Base-by-base conservation (phyloP, 2,113 vertebrate species). In the Smithornis capensis region DNA sequence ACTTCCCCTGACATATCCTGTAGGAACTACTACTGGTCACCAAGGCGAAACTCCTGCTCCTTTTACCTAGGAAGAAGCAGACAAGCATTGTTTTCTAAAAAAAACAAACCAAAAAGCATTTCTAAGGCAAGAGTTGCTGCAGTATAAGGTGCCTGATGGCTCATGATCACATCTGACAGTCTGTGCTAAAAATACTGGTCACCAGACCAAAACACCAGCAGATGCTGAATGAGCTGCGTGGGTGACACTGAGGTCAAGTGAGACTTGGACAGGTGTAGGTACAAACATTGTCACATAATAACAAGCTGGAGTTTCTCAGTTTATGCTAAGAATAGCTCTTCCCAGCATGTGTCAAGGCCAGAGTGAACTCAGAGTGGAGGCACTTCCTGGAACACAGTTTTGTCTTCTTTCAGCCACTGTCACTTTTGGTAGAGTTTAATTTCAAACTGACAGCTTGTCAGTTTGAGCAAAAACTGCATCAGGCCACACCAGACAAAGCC, bases 161-260 rank as follows among this genome's bases (percentile, higher is more conserved):
- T 90, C 37, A 57, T 62, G 44, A 60, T 70, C 3, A 0, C 57
- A 52, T 67, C 31, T 89, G 67, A 79, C 0, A 0, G 44, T 16
- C n/a, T 53, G 4, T 85, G 70, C 81, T 96, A 89, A 94, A 95
- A 89, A 87, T 94, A 90, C 47, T 15, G 59, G 50, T 82, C 55
- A 50, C 84, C 42, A 73, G 64, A 92, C 44, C 81, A 73, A 56
- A 89, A 91, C 47, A 78, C 8, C 59, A 87, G 60, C 55, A 90
- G 50, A 22, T 23, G 22, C n/a, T 67, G 87, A 94, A 59, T 80
- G 86, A 92, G 69, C 60, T 69, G 67, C 1, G 10, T 86, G 85
- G 59, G 57, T 70, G 85, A 68, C 10, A 2, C 27, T 21, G 33
- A 81, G n/a, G 86, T 87, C 82, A 83, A 73, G 60, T 73, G 89